A percentile compares a stretch with the other conserved stretches of the same genome.
These are phyloP conservation scores for Pycnonotus jocosus DNA, from an alignment of 2,113 vertebrate species.

Conservation along the genomic window DNA sequence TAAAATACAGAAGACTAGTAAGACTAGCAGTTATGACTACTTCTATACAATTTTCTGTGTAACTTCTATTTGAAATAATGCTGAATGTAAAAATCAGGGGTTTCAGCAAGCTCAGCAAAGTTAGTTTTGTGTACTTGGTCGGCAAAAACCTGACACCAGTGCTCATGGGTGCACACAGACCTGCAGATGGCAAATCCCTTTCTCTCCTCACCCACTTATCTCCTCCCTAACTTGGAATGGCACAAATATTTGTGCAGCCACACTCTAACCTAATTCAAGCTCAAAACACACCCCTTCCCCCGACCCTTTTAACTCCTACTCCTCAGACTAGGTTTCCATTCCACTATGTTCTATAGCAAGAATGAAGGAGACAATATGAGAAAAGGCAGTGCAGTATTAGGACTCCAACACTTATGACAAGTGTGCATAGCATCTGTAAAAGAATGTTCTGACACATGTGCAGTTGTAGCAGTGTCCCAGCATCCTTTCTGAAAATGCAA, in stretches of 20 bases:
- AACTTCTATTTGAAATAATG: not conserved
- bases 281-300: not conserved
- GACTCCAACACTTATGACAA: rapidly evolving
- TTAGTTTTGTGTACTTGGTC: not conserved
- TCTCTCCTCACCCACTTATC: not conserved
- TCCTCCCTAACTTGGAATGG: not conserved
- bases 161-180: not conserved
- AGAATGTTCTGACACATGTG: not conserved
- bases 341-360: not conserved
- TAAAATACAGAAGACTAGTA: not conserved
- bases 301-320: not conserved
- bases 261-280: not conserved
- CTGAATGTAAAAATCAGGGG: not conserved
- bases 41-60: not conserved
- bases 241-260: not conserved
- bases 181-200: not conserved
- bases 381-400: not conserved
- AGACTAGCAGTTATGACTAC: not conserved
- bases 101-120: not conserved
- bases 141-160: not conserved
- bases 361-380: not conserved
- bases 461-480: not conserved
- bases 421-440: not conserved
- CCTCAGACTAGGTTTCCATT: not conserved
- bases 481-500: not conserved